Evolutionary conservation across 1,140 invertebrate species (phyloP).

Genomic region (Leptopilina clavipes): DNA sequence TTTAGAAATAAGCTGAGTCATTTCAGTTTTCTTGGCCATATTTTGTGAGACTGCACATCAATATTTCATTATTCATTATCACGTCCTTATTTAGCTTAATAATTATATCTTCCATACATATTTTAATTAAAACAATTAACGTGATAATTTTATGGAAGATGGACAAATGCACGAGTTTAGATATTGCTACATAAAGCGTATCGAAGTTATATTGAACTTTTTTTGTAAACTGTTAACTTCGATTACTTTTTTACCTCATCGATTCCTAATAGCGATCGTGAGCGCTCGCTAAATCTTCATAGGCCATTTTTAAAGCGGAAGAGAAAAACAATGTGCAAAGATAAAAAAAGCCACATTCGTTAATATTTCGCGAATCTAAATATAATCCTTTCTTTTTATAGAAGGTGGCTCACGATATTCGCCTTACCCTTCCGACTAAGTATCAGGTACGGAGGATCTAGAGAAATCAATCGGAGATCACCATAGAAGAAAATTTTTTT

Average conservation of each 20-base stretch:
- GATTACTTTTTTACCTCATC: conserved; percentile 14
- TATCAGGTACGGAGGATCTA: conserved; percentile 34
- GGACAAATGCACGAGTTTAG: neutral
- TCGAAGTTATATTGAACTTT: neutral
- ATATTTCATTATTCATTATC: conserved; percentile 5
- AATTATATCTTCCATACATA: neutral
- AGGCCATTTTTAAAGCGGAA: conserved; percentile 20
- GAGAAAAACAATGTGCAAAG: conserved; percentile 26
- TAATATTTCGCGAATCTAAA: conserved; percentile 26
- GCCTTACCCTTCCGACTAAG: conserved; percentile 21
- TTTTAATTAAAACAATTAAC: neutral
- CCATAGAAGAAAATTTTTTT: conserved; percentile 12
- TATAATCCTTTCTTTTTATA: conserved; percentile 1
- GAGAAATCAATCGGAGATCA: conserved; percentile 26
- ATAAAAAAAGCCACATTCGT: conserved; percentile 32
- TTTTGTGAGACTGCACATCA: conserved; percentile 22
- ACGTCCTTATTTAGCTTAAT: conserved; percentile 18
- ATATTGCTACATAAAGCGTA: conserved; percentile 29
- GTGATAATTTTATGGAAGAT: conserved; percentile 18
- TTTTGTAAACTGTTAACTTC: neutral
- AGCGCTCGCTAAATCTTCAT: conserved; percentile 18
- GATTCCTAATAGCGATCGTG: conserved; percentile 8
- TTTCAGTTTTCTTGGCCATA: neutral
- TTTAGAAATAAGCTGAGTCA: conserved; percentile 10
- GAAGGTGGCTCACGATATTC: conserved; percentile 10